phyloP scores from a whole-genome alignment of 2,113 vertebrate genomes.

The Thinocorus orbignyianus region DNA sequence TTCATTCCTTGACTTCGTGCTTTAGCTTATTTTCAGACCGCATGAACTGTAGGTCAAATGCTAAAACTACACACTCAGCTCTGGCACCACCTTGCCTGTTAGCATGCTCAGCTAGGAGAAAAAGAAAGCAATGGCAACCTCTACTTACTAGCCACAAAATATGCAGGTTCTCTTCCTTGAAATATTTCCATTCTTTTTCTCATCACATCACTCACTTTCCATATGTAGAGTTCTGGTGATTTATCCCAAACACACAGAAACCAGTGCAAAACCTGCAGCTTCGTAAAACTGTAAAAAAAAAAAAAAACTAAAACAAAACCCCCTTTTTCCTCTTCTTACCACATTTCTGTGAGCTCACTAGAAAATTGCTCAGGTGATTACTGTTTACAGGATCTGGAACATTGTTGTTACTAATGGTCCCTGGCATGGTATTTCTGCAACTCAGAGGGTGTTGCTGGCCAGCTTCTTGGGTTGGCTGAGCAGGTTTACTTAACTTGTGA shows the following conservation, averaged over 20 bases:
- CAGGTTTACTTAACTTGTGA: neutral
- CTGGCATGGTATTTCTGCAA: neutral
- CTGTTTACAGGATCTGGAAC: neutral
- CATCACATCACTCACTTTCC: neutral
- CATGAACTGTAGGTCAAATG: neutral
- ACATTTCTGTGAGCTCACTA: neutral
- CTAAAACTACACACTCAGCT: neutral
- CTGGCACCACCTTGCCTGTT: neutral
- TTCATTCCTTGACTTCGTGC: neutral
- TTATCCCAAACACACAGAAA: neutral
- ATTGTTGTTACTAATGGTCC: neutral
- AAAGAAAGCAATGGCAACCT: neutral
- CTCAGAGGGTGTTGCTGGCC: neutral
- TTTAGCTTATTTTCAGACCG: neutral
- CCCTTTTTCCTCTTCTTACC: neutral
- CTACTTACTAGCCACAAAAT: neutral
- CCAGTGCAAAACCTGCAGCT: neutral
- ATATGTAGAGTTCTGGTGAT: neutral
- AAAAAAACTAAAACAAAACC: no score
- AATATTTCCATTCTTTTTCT: neutral
- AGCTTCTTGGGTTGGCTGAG: neutral
- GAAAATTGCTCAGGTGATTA: neutral
- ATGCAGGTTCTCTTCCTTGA: neutral
- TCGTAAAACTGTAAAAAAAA: neutral
- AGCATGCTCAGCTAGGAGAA: neutral